These are phyloP conservation scores for Odontesthes bonariensis DNA, from an alignment of 2,113 vertebrate genomes.

Conservation along the genomic window DNA sequence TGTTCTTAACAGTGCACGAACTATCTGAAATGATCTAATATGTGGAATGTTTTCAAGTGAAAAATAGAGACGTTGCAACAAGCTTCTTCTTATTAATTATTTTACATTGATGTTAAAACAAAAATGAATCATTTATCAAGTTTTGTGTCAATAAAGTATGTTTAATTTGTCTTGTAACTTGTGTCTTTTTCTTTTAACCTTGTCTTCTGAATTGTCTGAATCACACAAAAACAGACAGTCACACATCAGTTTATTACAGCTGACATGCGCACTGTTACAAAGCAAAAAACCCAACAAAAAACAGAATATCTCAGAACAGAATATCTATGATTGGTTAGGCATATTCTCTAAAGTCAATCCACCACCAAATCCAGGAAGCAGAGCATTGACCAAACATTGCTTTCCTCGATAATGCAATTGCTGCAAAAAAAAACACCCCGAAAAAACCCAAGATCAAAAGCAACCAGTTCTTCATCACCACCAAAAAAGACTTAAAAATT, in stretches of 20 bases:
- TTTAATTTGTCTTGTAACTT: neutral
- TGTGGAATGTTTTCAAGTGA: neutral
- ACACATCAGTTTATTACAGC: slow-evolving; percentile 69
- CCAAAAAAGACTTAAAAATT: slow-evolving; percentile 22
- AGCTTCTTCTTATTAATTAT: neutral
- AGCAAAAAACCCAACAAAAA: slow-evolving; percentile 34
- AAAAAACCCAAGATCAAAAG: slow-evolving; percentile 14
- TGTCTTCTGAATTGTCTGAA: slow-evolving; percentile 14
- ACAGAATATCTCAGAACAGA: slow-evolving; percentile 13
- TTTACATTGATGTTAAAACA: slow-evolving; percentile 8
- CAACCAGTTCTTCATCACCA: slow-evolving; percentile 27
- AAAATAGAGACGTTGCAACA: neutral
- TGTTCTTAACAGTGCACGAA: neutral
- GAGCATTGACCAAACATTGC: slow-evolving; percentile 38
- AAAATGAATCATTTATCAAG: neutral
- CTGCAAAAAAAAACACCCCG: slow-evolving; percentile 23
- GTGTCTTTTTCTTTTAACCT: slow-evolving; percentile 13
- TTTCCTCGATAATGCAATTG: slow-evolving; percentile 29
- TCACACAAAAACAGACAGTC: slow-evolving; percentile 45
- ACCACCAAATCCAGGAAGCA: slow-evolving; percentile 39
- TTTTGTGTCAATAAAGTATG: slow-evolving; percentile 62
- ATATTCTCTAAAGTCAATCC: slow-evolving; percentile 57
- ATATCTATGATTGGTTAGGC: slow-evolving; percentile 62
- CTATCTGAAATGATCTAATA: neutral
- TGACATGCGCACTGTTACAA: slow-evolving; percentile 59